Conservation (phyloP, 2,888 invertebrate species). For the Tachina lurida region DNA sequence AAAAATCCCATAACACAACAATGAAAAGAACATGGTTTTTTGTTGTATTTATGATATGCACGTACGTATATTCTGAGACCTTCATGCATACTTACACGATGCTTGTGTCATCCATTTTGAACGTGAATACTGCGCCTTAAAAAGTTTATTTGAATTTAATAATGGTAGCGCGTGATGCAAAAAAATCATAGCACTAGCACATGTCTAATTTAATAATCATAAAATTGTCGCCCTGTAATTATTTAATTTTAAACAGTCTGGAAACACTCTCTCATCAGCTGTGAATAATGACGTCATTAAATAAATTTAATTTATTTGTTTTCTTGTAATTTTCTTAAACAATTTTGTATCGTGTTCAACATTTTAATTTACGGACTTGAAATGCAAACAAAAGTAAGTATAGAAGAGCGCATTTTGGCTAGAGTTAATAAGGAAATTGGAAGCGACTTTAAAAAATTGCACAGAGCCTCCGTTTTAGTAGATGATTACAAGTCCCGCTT, state of each 20-base stretch:
- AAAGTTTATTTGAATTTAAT: too few relatives aligned
- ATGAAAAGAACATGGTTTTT: too few relatives aligned
- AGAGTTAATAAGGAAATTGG: constrained; percentile 85
- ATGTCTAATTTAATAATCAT: too few relatives aligned
- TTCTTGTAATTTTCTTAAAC: constrained; percentile 13
- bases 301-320: constrained; percentile 29
- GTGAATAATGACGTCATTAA: not conserved
- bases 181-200: too few relatives aligned
- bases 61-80: too few relatives aligned
- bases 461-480: constrained; percentile 84
- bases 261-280: not conserved
- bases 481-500: constrained; percentile 78
- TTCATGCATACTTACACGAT: too few relatives aligned
- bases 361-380: constrained; percentile 8
- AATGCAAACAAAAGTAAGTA: constrained; percentile 54
- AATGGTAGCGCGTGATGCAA: too few relatives aligned
- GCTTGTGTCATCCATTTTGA: too few relatives aligned
- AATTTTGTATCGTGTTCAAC: constrained; percentile 18
- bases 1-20: too few relatives aligned
- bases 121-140: too few relatives aligned
- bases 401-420: constrained; percentile 82
- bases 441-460: constrained; percentile 84
- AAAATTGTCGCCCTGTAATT: too few relatives aligned
- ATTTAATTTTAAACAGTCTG: not conserved
- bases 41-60: too few relatives aligned